phyloP scores from a whole-genome alignment of 2,113 vertebrate genomes.

The Hippocampus barbouri region DNA sequence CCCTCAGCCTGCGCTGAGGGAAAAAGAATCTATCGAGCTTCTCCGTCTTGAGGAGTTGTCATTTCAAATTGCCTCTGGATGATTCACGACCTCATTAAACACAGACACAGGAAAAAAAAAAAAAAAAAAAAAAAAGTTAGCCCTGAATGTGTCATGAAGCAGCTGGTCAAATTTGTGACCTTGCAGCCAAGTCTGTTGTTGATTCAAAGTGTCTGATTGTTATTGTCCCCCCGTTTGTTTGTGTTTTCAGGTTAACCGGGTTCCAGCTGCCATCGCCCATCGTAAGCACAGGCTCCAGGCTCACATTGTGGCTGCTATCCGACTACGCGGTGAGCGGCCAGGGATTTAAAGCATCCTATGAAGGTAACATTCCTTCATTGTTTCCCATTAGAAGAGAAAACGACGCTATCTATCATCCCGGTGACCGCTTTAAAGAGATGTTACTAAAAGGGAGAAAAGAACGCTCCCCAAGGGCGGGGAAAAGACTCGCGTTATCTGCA shows the following conservation, averaged over 20 bases:
- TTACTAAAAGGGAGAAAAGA: not conserved
- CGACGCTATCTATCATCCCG: conserved; percentile 1
- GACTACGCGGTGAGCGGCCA: conserved; percentile 97
- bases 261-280: conserved; percentile 95
- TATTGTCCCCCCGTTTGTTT: conserved; percentile 60
- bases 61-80: conserved; percentile 40
- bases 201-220: conserved; percentile 44
- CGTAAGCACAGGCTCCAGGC: conserved; percentile 83
- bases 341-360: conserved; percentile 90
- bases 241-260: conserved; percentile 84
- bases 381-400: conserved; percentile 10
- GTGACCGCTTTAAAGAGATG: not conserved
- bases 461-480: not conserved
- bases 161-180: conserved; percentile 32
- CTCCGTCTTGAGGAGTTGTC: conserved; percentile 31
- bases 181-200: conserved; percentile 31
- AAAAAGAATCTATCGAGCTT: conserved; percentile 30
- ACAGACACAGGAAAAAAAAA: not conserved
- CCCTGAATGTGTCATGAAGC: conserved; percentile 29
- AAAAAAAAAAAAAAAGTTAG: conserved; percentile 23
- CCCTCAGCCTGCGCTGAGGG: conserved; percentile 21
- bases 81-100: conserved; percentile 43
- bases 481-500: not conserved
- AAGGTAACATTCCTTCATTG: conserved; percentile 76
- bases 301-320: conserved; percentile 89